These are phyloP conservation scores for Muraenolepis orangiensis DNA, from an alignment of 2,797 vertebrate species.

Conservation along the genomic window DNA sequence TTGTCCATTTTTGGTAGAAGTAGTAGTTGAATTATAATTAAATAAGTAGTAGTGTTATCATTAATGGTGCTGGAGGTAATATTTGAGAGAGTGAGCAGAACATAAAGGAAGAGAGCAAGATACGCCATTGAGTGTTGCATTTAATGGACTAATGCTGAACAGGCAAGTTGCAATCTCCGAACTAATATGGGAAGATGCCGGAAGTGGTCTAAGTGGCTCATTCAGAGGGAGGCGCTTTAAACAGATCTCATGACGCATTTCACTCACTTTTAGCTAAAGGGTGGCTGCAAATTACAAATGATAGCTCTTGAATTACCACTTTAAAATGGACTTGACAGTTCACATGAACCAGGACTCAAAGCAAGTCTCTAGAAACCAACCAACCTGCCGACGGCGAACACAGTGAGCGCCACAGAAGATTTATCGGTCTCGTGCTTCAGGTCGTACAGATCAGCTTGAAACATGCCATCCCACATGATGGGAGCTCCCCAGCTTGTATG, in stretches of 20 bases:
- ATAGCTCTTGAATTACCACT: too few species aligned
- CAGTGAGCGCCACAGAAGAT: slow-evolving; percentile 64
- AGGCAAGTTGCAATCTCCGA: too few species aligned
- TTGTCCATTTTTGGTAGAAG: background rate
- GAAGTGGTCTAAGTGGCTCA: too few species aligned
- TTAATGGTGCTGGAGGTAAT: background rate
- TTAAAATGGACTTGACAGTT: background rate
- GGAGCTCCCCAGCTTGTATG: slow-evolving; percentile 76
- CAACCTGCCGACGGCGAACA: slow-evolving; percentile 75
- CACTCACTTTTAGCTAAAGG: too few species aligned
- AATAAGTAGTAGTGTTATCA: background rate
- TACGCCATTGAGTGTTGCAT: too few species aligned
- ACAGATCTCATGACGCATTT: too few species aligned
- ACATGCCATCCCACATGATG: slow-evolving; percentile 76
- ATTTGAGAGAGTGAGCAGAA: background rate
- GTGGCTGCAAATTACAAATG: background rate
- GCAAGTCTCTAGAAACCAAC: slow-evolving; percentile 12
- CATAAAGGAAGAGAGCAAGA: too few species aligned
- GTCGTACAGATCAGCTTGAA: slow-evolving; percentile 60
- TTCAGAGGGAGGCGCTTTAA: too few species aligned
- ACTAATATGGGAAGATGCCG: too few species aligned
- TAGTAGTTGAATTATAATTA: background rate
- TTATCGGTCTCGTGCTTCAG: slow-evolving; percentile 44
- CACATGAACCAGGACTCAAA: background rate
- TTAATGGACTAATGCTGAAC: too few species aligned